Percentiles rank a stretch among this genome's conserved stretches.
phyloP scores from a whole-genome alignment of 2,888 invertebrate species.

The Luffia ferchaultella region DNA sequence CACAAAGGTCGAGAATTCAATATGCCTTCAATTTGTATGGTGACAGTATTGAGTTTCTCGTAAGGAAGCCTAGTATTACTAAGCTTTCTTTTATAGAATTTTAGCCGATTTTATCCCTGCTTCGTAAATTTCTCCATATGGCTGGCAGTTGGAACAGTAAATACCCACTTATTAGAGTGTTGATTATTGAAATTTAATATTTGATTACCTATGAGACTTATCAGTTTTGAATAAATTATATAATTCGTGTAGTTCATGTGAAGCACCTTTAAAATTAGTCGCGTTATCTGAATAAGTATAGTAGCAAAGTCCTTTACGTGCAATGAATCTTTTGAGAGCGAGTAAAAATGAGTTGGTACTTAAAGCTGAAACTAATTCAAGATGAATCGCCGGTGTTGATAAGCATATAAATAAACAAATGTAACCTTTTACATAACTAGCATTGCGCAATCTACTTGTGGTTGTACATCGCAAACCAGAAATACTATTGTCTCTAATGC shows the following conservation, averaged over 20 bases:
- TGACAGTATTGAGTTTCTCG: not conserved
- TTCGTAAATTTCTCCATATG: not conserved
- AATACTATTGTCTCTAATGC: constrained; percentile 17
- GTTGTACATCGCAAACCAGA: constrained; percentile 22
- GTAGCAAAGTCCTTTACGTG: too few relatives aligned
- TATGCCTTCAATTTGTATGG: not conserved
- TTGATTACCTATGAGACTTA: too few relatives aligned
- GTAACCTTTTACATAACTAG: too few relatives aligned
- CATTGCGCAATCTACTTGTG: constrained; percentile 17
- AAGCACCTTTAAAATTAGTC: not conserved
- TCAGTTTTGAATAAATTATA: not conserved
- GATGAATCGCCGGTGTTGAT: too few relatives aligned
- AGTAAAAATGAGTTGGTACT: too few relatives aligned
- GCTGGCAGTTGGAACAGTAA: not conserved
- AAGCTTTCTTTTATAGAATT: not conserved
- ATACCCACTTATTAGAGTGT: not conserved
- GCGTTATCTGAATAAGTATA: too few relatives aligned
- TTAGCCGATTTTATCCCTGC: not conserved
- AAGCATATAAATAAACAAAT: too few relatives aligned
- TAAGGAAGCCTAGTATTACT: not conserved
- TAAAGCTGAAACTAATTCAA: too few relatives aligned
- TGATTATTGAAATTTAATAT: not conserved
- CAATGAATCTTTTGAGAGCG: too few relatives aligned
- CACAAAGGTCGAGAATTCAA: not conserved
- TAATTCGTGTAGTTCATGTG: not conserved